phyloP scores from a whole-genome alignment of 2,113 vertebrate genomes.

The Nibea coibor region DNA sequence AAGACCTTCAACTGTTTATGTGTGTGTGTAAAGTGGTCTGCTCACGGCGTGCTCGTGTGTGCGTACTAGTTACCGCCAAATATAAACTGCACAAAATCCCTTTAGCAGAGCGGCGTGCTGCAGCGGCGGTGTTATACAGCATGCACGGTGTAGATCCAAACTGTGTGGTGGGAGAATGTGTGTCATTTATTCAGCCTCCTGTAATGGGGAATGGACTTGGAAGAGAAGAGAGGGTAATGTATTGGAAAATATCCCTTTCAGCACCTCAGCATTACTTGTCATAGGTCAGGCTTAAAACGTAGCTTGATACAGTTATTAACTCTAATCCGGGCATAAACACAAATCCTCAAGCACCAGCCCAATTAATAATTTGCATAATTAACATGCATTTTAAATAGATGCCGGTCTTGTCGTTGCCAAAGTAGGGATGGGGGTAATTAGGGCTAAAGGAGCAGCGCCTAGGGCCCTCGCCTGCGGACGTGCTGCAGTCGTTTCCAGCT shows the following conservation, averaged over 20 bases:
- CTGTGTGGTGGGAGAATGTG: conserved; percentile 51
- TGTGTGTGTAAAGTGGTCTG: conserved; percentile 35
- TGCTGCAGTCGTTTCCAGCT: conserved; percentile 90
- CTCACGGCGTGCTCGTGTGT: conserved; percentile 15
- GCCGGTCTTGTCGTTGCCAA: conserved; percentile 92
- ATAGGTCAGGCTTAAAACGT: conserved; percentile 93
- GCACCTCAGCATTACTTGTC: conserved; percentile 90
- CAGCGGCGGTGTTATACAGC: conserved; percentile 35
- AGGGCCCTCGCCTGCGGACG: conserved; percentile 89
- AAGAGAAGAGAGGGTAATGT: conserved; percentile 80
- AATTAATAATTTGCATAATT: conserved; percentile 99
- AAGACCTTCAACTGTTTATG: conserved; percentile 69
- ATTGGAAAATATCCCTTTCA: conserved; percentile 86
- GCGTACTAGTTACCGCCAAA: conserved; percentile 44
- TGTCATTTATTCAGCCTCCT: conserved; percentile 74
- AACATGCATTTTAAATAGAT: conserved; percentile 97
- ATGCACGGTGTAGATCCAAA: conserved; percentile 31
- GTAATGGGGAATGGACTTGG: conserved; percentile 76
- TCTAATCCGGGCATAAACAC: conserved; percentile 96
- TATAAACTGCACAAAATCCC: conserved; percentile 26
- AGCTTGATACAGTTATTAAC: conserved; percentile 94
- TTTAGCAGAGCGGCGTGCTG: conserved; percentile 11
- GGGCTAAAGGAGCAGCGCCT: conserved; percentile 91
- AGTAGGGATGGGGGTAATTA: conserved; percentile 93
- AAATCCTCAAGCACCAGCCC: conserved; percentile 94